Percentiles rank a stretch among this genome's conserved stretches.
These are phyloP conservation scores for Triplophysa rosa DNA, from an alignment of 2,113 vertebrate species.

Conservation along the genomic window DNA sequence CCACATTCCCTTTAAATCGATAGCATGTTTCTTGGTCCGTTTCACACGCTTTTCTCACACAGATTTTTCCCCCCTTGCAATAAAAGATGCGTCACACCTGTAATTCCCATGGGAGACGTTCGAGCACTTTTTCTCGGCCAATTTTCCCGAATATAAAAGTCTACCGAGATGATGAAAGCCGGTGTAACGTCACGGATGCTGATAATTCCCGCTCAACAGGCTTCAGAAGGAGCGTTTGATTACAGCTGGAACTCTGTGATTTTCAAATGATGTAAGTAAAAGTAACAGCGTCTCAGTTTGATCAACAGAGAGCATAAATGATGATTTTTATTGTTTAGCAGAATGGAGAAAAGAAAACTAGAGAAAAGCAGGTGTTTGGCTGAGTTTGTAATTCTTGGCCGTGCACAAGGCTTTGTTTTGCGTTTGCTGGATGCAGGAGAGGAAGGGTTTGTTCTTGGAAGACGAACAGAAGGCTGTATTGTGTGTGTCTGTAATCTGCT, in stretches of 20 bases:
- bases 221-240: constrained; percentile 73
- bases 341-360: constrained; percentile 29
- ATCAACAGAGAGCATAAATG: constrained; percentile 53
- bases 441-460: constrained; percentile 75
- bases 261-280: constrained; percentile 76
- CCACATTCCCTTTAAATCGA: not conserved
- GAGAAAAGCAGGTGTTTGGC: constrained; percentile 51
- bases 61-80: not conserved
- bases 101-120: not conserved
- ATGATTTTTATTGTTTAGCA: constrained; percentile 35
- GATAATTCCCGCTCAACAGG: constrained; percentile 65
- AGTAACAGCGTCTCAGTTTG: constrained; percentile 68
- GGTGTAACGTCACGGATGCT: constrained; percentile 68
- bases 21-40: not conserved
- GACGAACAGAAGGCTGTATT: constrained; percentile 77
- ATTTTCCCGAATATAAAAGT: constrained; percentile 53
- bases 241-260: constrained; percentile 68
- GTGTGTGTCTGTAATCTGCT: constrained; percentile 80
- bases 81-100: constrained; percentile 26
- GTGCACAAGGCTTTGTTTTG: constrained; percentile 47
- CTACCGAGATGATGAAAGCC: constrained; percentile 71
- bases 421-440: constrained; percentile 61
- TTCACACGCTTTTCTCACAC: not conserved
- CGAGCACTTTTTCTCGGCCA: not conserved
- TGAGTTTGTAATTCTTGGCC: constrained; percentile 61